phyloP scores from a whole-genome alignment of 2,113 vertebrate genomes.

The Xenopus borealis region DNA sequence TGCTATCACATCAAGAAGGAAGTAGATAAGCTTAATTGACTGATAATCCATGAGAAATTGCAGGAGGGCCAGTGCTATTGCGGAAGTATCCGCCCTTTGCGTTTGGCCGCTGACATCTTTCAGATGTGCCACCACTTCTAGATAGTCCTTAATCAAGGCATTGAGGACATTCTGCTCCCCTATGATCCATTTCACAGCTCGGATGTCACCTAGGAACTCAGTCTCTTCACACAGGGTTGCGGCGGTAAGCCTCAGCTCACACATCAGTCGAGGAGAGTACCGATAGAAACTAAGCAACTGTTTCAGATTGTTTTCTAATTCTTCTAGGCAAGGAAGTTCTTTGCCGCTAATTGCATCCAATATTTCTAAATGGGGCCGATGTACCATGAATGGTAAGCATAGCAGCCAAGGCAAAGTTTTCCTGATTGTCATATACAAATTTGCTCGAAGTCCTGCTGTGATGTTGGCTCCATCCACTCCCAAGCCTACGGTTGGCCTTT shows the following conservation, averaged over 20 bases:
- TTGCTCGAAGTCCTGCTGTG: constrained; percentile 79
- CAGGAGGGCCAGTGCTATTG: constrained; percentile 87
- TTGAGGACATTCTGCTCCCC: constrained; percentile 94
- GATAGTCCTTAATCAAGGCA: constrained; percentile 91
- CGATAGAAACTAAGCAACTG: constrained; percentile 94
- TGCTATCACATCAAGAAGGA: constrained; percentile 88
- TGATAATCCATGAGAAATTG: constrained; percentile 97
- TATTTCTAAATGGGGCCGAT: constrained; percentile 88
- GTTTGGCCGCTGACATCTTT: constrained; percentile 91
- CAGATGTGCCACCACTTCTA: constrained; percentile 90
- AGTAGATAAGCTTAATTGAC: constrained; percentile 93
- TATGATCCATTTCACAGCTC: constrained; percentile 89
- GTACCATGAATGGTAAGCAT: constrained; percentile 90
- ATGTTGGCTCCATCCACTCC: constrained; percentile 85
- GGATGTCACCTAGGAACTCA: constrained; percentile 89
- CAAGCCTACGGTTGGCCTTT: constrained; percentile 81
- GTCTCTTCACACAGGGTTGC: constrained; percentile 89
- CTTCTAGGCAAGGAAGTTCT: constrained; percentile 89
- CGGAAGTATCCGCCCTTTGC: constrained; percentile 84
- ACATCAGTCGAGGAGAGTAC: constrained; percentile 89
- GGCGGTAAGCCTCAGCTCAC: constrained; percentile 81
- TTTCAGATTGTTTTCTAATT: constrained; percentile 92
- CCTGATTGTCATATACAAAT: constrained; percentile 84
- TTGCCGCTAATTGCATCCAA: constrained; percentile 91
- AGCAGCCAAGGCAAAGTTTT: constrained; percentile 91